phyloP scores from a whole-genome alignment of 2,888 invertebrate genomes.

The Sipunculus nudus region DNA sequence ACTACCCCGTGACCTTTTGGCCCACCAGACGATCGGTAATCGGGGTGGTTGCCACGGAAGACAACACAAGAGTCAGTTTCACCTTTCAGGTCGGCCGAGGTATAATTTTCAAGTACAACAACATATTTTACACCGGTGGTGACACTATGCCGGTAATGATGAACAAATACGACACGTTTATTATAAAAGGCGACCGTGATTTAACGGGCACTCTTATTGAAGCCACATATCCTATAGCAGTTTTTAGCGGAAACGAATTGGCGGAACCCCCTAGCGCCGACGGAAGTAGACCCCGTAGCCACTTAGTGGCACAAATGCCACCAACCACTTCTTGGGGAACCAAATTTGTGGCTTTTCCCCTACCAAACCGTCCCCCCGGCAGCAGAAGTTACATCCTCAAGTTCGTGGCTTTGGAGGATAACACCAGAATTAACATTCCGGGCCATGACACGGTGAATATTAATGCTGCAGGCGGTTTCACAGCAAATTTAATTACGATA shows the following conservation, averaged over 20 bases:
- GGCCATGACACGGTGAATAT: no score
- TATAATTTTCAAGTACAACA: background rate
- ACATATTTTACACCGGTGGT: background rate
- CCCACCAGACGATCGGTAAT: constrained; percentile 1
- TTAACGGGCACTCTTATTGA: background rate
- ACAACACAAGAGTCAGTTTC: constrained; percentile 7
- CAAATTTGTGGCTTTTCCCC: no score
- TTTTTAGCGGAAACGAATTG: constrained; percentile 6
- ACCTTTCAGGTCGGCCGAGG: background rate
- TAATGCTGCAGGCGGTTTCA: no score
- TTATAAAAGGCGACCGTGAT: constrained; percentile 6
- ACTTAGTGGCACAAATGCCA: no score
- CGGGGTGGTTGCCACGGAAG: background rate
- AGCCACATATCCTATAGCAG: constrained; percentile 1
- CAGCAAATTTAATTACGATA: no score
- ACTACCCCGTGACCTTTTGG: constrained; percentile 6
- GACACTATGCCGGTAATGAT: background rate
- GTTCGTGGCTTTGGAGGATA: no score
- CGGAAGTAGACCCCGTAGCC: no score
- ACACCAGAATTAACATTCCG: no score
- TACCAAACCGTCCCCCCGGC: no score
- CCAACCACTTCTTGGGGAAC: no score
- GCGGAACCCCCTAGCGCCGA: no score
- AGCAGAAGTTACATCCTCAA: no score
- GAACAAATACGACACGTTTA: constrained; percentile 4